phyloP scores from a whole-genome alignment of 2,797 vertebrate genomes.

The Tragopan temminckii region DNA sequence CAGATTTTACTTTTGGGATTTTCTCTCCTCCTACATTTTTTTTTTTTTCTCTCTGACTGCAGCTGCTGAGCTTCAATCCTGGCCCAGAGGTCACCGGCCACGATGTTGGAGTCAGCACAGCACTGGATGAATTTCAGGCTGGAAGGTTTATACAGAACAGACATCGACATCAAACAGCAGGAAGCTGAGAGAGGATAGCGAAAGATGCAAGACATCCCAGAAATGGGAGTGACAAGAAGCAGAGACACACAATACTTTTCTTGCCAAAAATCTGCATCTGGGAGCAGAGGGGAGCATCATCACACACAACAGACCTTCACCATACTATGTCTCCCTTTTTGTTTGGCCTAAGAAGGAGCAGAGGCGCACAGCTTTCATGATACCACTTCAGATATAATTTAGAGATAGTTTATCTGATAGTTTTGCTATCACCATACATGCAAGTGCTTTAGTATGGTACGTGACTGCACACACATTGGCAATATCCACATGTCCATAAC shows the following conservation, averaged over 20 bases:
- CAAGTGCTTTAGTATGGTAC: neutral
- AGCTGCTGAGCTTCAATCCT: conserved; percentile 18
- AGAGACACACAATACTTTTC: conserved; percentile 12
- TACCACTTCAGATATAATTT: neutral
- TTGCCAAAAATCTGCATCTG: conserved; percentile 43
- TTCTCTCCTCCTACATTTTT: conserved; percentile 46
- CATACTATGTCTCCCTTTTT: neutral
- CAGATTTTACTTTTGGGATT: conserved; percentile 18
- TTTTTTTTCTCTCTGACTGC: conserved; percentile 7
- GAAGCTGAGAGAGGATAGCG: neutral
- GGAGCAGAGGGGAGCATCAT: conserved; percentile 22
- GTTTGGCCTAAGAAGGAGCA: neutral
- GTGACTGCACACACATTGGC: neutral
- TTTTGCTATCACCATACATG: neutral
- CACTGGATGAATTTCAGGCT: neutral
- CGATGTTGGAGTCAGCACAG: neutral
- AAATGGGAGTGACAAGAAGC: conserved; percentile 29
- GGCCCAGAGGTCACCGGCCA: neutral
- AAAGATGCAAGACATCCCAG: neutral
- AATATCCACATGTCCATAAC: neutral
- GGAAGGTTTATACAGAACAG: conserved; percentile 43
- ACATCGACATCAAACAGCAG: conserved; percentile 37
- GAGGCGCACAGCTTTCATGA: neutral
- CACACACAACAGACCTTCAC: neutral
- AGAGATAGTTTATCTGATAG: neutral